A percentile compares a stretch with the other conserved stretches of the same genome.
phyloP scores from a whole-genome alignment of 2,797 vertebrate species.

The Phaenicophaeus curvirostris region DNA sequence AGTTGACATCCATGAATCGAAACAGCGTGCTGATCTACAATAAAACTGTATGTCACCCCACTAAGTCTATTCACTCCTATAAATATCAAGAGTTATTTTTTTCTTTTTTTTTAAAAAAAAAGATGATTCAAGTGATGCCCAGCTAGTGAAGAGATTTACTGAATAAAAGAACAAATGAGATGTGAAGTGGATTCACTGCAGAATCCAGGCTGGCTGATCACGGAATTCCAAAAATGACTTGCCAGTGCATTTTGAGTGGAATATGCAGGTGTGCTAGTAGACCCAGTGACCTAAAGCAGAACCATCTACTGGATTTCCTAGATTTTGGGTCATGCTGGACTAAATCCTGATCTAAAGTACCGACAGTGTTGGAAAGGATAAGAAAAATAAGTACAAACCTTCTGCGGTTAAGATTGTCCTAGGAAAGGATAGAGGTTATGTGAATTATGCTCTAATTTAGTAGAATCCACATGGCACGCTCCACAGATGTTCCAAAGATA shows the following conservation, averaged over 20 bases:
- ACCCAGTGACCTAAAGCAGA: neutral
- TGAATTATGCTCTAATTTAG: neutral
- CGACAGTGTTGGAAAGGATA: neutral
- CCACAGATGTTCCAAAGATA: neutral
- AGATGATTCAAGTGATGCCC: neutral
- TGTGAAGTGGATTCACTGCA: neutral
- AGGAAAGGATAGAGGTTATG: neutral
- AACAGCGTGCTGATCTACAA: neutral
- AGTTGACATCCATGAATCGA: neutral
- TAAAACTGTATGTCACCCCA: neutral
- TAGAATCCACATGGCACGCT: neutral
- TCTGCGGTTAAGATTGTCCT: neutral
- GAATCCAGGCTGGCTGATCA: neutral
- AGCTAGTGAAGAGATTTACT: neutral
- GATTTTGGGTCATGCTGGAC: neutral
- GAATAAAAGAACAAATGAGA: neutral
- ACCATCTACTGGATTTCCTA: neutral
- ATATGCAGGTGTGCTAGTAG: neutral
- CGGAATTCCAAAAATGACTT: neutral
- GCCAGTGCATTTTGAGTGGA: neutral
- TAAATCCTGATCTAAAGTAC: neutral
- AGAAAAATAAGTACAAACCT: neutral
- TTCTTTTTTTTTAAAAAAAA: neutral
- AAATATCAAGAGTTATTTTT: neutral
- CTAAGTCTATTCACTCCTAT: neutral